A percentile compares a stretch with the other conserved stretches of the same genome.
phyloP scores from a whole-genome alignment of 2,888 invertebrate genomes.

The Aproaerema taeniolella region DNA sequence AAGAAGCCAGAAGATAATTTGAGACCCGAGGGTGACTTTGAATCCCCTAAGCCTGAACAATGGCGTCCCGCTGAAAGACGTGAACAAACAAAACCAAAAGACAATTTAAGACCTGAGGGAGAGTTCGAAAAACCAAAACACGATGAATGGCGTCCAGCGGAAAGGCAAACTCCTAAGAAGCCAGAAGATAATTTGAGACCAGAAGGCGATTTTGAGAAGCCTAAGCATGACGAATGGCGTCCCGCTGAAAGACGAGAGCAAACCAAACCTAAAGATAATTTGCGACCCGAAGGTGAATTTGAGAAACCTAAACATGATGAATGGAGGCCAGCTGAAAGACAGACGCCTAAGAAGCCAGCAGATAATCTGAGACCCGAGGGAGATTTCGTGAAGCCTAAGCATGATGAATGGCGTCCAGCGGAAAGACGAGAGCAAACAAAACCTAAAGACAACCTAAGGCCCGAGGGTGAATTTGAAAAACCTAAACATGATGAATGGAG shows the following conservation, averaged over 20 bases:
- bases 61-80: conserved; percentile 39
- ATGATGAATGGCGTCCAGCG: conserved; percentile 61
- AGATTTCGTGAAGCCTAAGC: conserved; percentile 58
- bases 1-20: conserved; percentile 68
- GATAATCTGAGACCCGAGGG: conserved; percentile 76
- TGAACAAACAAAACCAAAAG: conserved; percentile 53
- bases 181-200: conserved; percentile 64
- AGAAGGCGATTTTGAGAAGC: conserved; percentile 73
- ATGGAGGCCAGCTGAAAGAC: conserved; percentile 45
- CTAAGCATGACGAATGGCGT: conserved; percentile 37
- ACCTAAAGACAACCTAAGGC: conserved; percentile 70
- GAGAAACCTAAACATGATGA: conserved; percentile 51
- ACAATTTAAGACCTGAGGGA: conserved; percentile 75
- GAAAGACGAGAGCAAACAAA: conserved; percentile 73
- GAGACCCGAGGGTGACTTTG: conserved; percentile 72
- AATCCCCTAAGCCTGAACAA: conserved; percentile 34
- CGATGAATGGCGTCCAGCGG: conserved; percentile 35
- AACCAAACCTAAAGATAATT: conserved; percentile 48
- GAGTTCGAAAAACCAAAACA: conserved; percentile 56
- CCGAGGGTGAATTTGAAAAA: conserved; percentile 73
- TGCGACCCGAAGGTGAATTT: conserved; percentile 51
- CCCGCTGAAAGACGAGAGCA: conserved; percentile 29
- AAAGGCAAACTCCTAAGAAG: conserved; percentile 29
- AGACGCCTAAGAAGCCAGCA: conserved; percentile 29
- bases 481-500: conserved; percentile 31